These are phyloP conservation scores for Resseliella maxima DNA, from an alignment of 2,888 invertebrate species.

Conservation along the genomic window DNA sequence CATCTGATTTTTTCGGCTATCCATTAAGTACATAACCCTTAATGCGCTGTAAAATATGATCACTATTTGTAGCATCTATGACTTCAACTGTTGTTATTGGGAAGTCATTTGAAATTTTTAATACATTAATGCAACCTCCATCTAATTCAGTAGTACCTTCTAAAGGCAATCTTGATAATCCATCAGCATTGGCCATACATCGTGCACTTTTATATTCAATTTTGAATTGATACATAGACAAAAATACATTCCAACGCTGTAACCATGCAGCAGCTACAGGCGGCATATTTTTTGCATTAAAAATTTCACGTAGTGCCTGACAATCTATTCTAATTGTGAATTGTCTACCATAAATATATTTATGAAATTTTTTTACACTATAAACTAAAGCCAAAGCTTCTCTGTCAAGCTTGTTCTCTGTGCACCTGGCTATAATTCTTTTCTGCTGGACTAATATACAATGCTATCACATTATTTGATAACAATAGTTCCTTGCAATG, in stretches of 20 bases:
- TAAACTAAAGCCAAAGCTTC: slow-evolving; percentile 64
- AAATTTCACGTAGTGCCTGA: slow-evolving; percentile 56
- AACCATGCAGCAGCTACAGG: background rate
- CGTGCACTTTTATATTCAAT: background rate
- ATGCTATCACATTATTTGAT: slow-evolving; percentile 60
- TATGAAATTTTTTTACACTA: slow-evolving; percentile 64
- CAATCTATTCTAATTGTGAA: background rate
- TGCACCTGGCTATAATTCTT: slow-evolving; percentile 61
- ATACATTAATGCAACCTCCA: background rate
- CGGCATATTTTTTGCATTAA: slow-evolving; percentile 59
- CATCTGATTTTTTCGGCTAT: background rate
- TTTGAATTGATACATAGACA: background rate
- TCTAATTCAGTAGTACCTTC: background rate
- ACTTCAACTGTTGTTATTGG: too few relatives aligned
- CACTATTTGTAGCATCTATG: too few relatives aligned
- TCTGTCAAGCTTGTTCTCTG: slow-evolving; percentile 50
- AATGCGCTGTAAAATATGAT: too few relatives aligned
- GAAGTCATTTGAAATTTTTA: too few relatives aligned
- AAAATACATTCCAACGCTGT: background rate
- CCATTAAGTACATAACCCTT: background rate
- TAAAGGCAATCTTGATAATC: background rate
- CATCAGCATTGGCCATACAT: background rate
- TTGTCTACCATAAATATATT: background rate
- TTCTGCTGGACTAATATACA: slow-evolving; percentile 58
- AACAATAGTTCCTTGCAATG: slow-evolving; percentile 61